Percentiles rank a stretch among this genome's conserved stretches.
These are phyloP conservation scores for Centropus unirufus DNA, from an alignment of 2,113 vertebrate species.

Conservation along the genomic window DNA sequence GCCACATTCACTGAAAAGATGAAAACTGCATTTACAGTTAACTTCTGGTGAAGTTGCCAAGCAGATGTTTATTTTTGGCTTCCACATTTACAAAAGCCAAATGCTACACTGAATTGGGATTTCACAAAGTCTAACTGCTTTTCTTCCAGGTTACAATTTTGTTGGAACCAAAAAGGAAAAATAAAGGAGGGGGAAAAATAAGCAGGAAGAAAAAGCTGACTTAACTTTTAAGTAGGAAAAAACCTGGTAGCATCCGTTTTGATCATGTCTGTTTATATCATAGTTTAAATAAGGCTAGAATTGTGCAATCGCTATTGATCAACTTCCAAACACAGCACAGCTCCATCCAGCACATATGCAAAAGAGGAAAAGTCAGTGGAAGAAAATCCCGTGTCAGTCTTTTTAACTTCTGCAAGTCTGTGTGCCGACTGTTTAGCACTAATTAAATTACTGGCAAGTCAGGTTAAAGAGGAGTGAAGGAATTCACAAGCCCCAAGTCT, in stretches of 20 bases:
- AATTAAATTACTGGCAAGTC: conserved; percentile 41
- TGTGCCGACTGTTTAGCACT: conserved; percentile 28
- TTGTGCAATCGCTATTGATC: conserved; percentile 35
- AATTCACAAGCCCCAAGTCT: conserved; percentile 51
- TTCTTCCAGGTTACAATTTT: conserved; percentile 44
- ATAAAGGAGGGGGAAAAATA: accelerated
- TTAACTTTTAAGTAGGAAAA: conserved; percentile 23
- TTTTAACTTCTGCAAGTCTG: conserved; percentile 15
- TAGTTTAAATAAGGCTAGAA: conserved; percentile 44
- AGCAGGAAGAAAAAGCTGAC: background rate
- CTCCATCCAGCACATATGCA: conserved; percentile 36
- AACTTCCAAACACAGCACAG: conserved; percentile 27
- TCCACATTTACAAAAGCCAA: conserved; percentile 59
- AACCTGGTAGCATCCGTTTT: background rate
- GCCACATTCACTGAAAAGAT: conserved; percentile 14
- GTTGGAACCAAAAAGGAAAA: background rate
- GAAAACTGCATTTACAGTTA: conserved; percentile 47
- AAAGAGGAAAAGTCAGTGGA: conserved; percentile 41
- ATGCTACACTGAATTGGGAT: conserved; percentile 35
- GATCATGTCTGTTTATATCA: conserved; percentile 44
- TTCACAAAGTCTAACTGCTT: conserved; percentile 36
- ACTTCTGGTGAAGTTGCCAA: conserved; percentile 36
- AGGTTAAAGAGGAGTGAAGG: conserved; percentile 39
- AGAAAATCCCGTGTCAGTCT: background rate
- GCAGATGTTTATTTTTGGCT: conserved; percentile 67